These are phyloP conservation scores for Caenorhabditis brenneri DNA, from an alignment of 1,140 invertebrate species.

Conservation along the genomic window DNA sequence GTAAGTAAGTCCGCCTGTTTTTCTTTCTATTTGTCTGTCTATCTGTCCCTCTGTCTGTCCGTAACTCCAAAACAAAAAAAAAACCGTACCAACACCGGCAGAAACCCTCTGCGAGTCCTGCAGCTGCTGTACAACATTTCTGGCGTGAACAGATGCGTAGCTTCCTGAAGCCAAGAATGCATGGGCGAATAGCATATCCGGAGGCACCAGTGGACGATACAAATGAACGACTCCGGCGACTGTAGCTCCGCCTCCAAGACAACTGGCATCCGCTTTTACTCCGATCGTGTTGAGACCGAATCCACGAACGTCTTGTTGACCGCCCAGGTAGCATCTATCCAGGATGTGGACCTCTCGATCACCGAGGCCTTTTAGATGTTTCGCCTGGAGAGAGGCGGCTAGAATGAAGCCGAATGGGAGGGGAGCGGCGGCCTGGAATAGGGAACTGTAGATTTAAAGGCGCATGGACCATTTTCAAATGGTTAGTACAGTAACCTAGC, in stretches of 20 bases:
- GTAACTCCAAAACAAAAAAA: too few species aligned
- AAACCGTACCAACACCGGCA: slow-evolving; percentile 60
- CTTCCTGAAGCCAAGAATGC: slow-evolving; percentile 63
- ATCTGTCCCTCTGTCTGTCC: too few species aligned
- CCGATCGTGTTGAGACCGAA: slow-evolving; percentile 68
- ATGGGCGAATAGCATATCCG: slow-evolving; percentile 65
- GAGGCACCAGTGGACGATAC: slow-evolving; percentile 62
- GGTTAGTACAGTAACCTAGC: neutral
- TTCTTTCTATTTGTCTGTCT: too few species aligned
- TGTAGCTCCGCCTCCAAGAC: slow-evolving; percentile 61
- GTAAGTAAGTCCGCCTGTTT: too few species aligned
- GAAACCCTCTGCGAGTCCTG: slow-evolving; percentile 60
- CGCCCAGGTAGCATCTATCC: slow-evolving; percentile 66
- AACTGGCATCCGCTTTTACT: slow-evolving; percentile 53
- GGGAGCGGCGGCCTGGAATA: slow-evolving; percentile 60
- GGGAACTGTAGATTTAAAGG: too few species aligned
- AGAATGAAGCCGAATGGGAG: slow-evolving; percentile 61
- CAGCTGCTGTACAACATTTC: slow-evolving; percentile 58
- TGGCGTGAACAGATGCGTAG: slow-evolving; percentile 58
- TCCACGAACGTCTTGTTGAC: slow-evolving; percentile 66
- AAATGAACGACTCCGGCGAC: slow-evolving; percentile 61
- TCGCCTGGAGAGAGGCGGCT: slow-evolving; percentile 57
- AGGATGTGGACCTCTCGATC: slow-evolving; percentile 63
- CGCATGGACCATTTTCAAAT: too few species aligned
- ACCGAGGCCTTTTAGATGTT: slow-evolving; percentile 56